Conservation (phyloP, 2,113 vertebrate genomes). For the Thamnophis sirtalis region DNA sequence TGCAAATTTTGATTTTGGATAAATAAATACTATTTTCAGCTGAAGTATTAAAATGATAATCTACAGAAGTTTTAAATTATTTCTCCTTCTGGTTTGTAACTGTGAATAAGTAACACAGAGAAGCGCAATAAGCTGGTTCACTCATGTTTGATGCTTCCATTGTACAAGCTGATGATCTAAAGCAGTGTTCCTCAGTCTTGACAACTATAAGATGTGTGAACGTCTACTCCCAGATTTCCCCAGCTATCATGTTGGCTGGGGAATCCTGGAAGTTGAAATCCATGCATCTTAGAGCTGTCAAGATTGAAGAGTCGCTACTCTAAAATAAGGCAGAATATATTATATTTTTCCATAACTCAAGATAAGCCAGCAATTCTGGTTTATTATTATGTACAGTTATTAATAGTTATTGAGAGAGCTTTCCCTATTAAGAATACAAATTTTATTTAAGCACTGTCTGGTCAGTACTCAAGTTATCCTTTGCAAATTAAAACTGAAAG, state of each 20-base stretch:
- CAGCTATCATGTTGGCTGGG: not conserved
- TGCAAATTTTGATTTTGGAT: not conserved
- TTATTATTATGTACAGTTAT: not conserved
- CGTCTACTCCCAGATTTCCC: not conserved
- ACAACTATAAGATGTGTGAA: not conserved
- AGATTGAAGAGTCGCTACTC: too few relatives aligned
- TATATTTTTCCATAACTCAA: not conserved
- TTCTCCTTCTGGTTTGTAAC: not conserved
- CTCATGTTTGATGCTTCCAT: not conserved
- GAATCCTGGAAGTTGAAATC: not conserved
- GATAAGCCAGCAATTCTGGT: not conserved
- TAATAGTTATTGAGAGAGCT: not conserved
- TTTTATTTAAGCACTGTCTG: not conserved
- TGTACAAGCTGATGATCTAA: not conserved
- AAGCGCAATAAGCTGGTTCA: not conserved
- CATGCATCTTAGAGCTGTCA: not conserved
- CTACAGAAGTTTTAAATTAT: not conserved
- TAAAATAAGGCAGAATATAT: too few relatives aligned
- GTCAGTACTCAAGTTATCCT: not conserved
- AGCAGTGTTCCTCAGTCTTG: not conserved
- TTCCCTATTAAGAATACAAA: not conserved
- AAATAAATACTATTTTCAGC: not conserved
- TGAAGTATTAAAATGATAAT: conserved; percentile 14
- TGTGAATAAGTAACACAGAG: not conserved
- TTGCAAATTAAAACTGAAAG: not conserved